Evolutionary conservation across 2,888 invertebrate species (phyloP), one percentile per base, ranked within the genome.

Genomic region (Macropis europaea): DNA sequence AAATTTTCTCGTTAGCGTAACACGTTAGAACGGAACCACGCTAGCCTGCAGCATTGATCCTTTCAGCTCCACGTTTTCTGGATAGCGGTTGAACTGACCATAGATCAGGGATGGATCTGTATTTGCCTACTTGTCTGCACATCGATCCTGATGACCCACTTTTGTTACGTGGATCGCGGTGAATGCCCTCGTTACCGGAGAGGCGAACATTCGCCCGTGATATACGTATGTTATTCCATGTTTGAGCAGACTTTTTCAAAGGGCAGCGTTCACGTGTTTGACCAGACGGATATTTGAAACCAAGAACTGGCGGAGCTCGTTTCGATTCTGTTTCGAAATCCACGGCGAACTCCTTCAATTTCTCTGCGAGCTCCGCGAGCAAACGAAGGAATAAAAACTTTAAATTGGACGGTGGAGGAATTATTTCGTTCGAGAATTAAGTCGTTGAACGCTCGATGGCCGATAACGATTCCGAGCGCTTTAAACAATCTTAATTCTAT

Each of bases 1-100:
- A n/a, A n/a, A n/a, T n/a, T n/a, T n/a, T n/a, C n/a, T n/a, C n/a
- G n/a, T n/a, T n/a, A n/a, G n/a, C 73, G 70, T 82, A 83, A 82
- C 48, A 69, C 72, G 81, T 26, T 17, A 13, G n/a, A 22, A 19
- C 38, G n/a, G 59, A 45, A 42, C 32, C 48, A 64, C 24, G n/a
- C 9, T 5, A 54, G 38, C 48, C 47, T 7, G 7, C 11, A 32
- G 15, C 64, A 80, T 79, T 74, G 80, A 79, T 80, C 76, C 30
- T 40, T 54, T 32, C 47, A 26, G 54, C 47, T 53, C 32, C 47
- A 54, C n/a, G 26, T 40, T 54, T 56, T 54, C 53, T 47, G 40
- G 15, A 17, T 15, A 9, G 40, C 15, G 45, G 32, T 66, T 52
- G 9, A 45, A 17, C 43, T 38, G 52, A 24, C 45, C 66, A 15